phyloP scores from a whole-genome alignment of 1,140 invertebrate genomes.

The Pygmarrhopalites habei region DNA sequence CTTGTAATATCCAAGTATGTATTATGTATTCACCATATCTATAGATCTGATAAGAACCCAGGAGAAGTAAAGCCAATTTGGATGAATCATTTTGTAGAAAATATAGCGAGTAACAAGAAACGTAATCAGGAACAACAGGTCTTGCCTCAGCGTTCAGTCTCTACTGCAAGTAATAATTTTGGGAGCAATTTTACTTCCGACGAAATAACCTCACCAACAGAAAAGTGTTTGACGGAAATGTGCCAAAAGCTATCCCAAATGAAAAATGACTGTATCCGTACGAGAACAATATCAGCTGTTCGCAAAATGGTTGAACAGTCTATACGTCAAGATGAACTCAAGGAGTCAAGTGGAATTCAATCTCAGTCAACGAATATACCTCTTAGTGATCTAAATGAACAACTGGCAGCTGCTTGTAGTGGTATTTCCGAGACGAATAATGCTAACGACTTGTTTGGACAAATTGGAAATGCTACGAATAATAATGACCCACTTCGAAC shows the following conservation, averaged over 20 bases:
- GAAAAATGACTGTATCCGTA: conserved; percentile 9
- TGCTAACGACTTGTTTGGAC: too few relatives aligned
- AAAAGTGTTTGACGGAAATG: conserved; percentile 12
- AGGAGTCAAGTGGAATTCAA: neutral
- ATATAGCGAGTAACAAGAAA: conserved; percentile 28
- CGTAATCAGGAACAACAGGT: conserved; percentile 32
- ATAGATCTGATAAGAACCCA: conserved; percentile 17
- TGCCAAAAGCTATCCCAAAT: conserved; percentile 4
- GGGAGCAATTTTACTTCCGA: neutral
- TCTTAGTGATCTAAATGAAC: neutral
- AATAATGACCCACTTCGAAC: too few relatives aligned
- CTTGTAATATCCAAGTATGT: too few relatives aligned
- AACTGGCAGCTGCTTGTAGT: too few relatives aligned
- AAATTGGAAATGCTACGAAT: too few relatives aligned
- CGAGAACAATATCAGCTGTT: conserved; percentile 6
- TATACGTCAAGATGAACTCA: neutral
- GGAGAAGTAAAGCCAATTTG: conserved; percentile 11
- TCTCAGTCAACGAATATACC: neutral
- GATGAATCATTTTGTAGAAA: conserved; percentile 28
- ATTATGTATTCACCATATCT: too few relatives aligned
- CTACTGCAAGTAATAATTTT: conserved; percentile 7
- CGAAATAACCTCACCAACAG: neutral
- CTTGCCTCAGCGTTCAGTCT: conserved; percentile 6
- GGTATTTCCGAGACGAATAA: too few relatives aligned
- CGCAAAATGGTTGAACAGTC: conserved; percentile 1